Base-by-base conservation (phyloP, 2,113 vertebrate genomes). In the Lampris incognitus region DNA sequence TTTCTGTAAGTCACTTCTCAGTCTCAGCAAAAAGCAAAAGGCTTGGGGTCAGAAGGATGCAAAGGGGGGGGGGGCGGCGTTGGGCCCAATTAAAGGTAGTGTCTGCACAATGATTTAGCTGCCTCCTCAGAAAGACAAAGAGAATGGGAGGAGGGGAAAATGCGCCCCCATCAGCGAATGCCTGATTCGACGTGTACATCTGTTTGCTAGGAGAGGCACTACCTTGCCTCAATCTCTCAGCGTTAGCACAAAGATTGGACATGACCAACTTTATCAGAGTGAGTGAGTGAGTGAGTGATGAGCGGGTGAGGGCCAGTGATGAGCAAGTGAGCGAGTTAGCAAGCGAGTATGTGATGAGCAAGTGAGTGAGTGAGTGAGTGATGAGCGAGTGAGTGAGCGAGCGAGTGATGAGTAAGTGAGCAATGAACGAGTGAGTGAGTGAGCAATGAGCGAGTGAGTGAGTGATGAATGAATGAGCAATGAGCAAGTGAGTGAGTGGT, bases 1-100 rank as follows among this genome's bases (percentile, higher is more conserved):
- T 50, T 38, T 55, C 61, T 2, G 11, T 4, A 48, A 72, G 11
- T 71, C n/a, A 70, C 48, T 70, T 68, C 49, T 72, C 42, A 69
- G 40, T 60, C 68, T 52, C 49, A 57, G 67, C 68, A 72, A 67
- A 57, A 56, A 39, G 13, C 56, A 1, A 71, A 74, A 56, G 37
- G 52, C 49, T 44, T 50, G 0, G 1, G 72, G 64, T 51, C 58
- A 52, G 65, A 63, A 69, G 58, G 24, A 66, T 52, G 6, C 1
- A 24, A 66, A 61, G 9, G n/a, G 38, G 39, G 2, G 60, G 11
- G 57, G 2, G 36, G 55, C 62, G 1, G 39, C 5, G 76, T 64
- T 76, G 55, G 44, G 46, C 61, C 60, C 63, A 66, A 74, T 69
- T 70, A 74, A 76, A 73, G 57, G 38, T 11, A 6, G 38, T 40